These are phyloP conservation scores for Sebastes miniatus DNA, from an alignment of 2,797 vertebrate species.

Conservation along the genomic window DNA sequence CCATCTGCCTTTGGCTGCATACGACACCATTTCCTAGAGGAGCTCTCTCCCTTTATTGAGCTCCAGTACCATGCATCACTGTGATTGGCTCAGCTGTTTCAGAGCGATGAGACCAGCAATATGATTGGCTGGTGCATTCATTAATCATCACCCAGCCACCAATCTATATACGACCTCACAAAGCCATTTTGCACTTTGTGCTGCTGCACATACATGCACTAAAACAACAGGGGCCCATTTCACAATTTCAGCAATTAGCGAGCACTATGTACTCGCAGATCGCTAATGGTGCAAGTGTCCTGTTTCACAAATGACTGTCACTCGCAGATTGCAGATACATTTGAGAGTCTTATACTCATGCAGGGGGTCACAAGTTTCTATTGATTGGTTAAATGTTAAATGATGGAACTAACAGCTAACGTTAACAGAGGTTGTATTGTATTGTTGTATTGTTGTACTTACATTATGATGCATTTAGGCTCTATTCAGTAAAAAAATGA, in stretches of 20 bases:
- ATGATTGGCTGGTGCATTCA: not conserved
- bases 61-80: not conserved
- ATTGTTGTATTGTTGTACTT: too few species aligned
- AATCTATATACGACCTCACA: not conserved
- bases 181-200: not conserved
- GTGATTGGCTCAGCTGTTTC: not conserved
- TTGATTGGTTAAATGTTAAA: not conserved
- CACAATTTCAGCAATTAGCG: not conserved
- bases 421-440: too few species aligned
- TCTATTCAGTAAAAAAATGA: too few species aligned
- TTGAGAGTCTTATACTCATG: not conserved
- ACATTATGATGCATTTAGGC: too few species aligned
- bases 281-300: not conserved
- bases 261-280: not conserved
- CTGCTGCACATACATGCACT: not conserved
- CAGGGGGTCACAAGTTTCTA: not conserved
- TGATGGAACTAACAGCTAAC: too few species aligned
- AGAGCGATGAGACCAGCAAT: not conserved
- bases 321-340: not conserved
- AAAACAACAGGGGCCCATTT: not conserved
- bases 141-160: not conserved
- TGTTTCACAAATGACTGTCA: not conserved
- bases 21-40: not conserved
- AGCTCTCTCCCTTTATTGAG: not conserved
- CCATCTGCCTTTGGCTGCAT: conserved; percentile 2